Base-by-base conservation (phyloP, 92 coral and sea anemone species). In the Phenganax subtilis region DNA sequence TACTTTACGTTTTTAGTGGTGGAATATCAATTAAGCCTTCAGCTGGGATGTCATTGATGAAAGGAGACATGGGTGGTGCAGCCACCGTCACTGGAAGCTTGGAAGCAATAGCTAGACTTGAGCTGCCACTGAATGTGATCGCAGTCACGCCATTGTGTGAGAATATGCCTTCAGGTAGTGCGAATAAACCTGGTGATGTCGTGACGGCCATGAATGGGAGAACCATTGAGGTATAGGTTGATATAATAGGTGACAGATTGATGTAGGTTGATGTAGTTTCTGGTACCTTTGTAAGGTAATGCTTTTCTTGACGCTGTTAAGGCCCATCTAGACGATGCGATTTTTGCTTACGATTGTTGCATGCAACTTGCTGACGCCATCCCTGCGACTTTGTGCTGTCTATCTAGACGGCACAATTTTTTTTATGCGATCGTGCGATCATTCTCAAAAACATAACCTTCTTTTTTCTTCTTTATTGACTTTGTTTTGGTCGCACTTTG, bases 31-130 rank as follows among this genome's bases (percentile, higher is more conserved):
- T 93, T 72, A 93, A 93, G 78, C 98, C 98, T 0, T 75, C 98
- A 6, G 90, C 89, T 12, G 83, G 87, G 8, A 93, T 93, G 98
- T 85, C 89, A 0, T 76, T 37, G 54, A 93, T 93, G 98, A 93
- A 92, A 65, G 98, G 91, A 6, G 98, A 93, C 82, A 93, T 93
- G 98, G 94, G 96, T 28, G 98, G 98, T n/a, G 98, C 97, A 27
- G 98, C 98, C 6, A 86, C 96, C 9, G 97, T 91, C 37, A 87
- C 90, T 70, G 94, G 88, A 28, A 94, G 94, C 7, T 66, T 94
- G 86, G 97, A 90, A 85, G 93, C 96, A 65, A 92, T 94, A 85
- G 90, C 88, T 70, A 85, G 84, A 80, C 87, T 94, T 10, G 58
- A 90, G 76, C 84, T 94, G 85, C 98, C 97, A 54, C 85, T 94